phyloP scores from a whole-genome alignment of 37 sponge, comb jelly and placozoan species.

The Halichondria panicea region DNA sequence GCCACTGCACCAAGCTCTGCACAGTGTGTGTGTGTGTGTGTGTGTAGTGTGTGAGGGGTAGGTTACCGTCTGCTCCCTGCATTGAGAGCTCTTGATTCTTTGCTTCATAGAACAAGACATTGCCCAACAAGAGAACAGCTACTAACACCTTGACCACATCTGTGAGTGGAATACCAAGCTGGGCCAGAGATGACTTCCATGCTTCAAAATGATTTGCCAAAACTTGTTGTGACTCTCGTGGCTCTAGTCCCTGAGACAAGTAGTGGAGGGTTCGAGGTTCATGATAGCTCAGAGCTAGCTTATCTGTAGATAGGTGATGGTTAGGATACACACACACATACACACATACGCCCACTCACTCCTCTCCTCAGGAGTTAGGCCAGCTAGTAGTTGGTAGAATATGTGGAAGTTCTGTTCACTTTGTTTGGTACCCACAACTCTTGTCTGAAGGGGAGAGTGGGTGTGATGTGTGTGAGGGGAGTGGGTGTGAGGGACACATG shows the following conservation, averaged over 20 bases:
- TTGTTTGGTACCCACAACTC: slow-evolving; percentile 51
- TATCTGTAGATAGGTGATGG: slow-evolving; percentile 33
- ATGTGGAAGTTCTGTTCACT: slow-evolving; percentile 81
- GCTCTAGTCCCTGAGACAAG: slow-evolving; percentile 76
- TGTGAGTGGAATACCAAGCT: slow-evolving; percentile 82
- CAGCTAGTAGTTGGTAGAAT: slow-evolving; percentile 88
- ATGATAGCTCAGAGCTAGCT: slow-evolving; percentile 57
- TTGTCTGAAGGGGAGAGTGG: slow-evolving; percentile 33
- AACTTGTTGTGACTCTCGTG: slow-evolving; percentile 35
- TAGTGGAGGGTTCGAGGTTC: slow-evolving; percentile 64
- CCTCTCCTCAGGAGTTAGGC: slow-evolving; percentile 79
- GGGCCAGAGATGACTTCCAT: slow-evolving; percentile 87
- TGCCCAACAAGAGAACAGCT: slow-evolving; percentile 79
- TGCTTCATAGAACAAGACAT: slow-evolving; percentile 77
- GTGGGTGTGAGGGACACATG: slow-evolving; percentile 6
- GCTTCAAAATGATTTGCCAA: slow-evolving; percentile 71
- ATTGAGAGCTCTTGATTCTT: slow-evolving; percentile 68
- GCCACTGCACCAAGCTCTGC: slow-evolving; percentile 60
- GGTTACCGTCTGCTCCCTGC: slow-evolving; percentile 65
- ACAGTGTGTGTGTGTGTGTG: slow-evolving; percentile 3
- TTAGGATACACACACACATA: neutral
- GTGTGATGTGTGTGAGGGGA: neutral
- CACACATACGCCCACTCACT: slow-evolving; percentile 32
- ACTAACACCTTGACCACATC: slow-evolving; percentile 84
- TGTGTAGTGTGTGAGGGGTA: neutral